Base-by-base conservation (phyloP, 2,888 invertebrate genomes). In the Yponomeuta plumbellus region DNA sequence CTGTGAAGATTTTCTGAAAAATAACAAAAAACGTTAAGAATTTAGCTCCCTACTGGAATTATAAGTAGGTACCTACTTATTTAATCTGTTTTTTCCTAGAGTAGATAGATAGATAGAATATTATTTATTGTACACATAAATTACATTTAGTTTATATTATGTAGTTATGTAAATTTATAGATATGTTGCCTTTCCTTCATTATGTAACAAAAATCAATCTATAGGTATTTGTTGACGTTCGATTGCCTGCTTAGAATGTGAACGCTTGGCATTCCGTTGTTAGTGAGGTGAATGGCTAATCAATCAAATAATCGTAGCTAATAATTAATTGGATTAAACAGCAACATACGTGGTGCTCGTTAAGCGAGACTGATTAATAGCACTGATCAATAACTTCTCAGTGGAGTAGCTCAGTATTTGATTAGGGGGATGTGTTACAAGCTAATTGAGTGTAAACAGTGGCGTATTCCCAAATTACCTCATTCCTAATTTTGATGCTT, bases 251-350 rank as follows among this genome's bases (percentile, higher is more conserved):
- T 52, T 52, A 52, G 44, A 52, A 52, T 52, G 44, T 52, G 44
- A 17, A 17, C 44, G 13, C 17, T 44, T 58, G 22, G 20, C 13
- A 59, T 59, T 59, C 23, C 21, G 23, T 21, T 11, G 23, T 11
- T 23, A 59, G 21, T 21, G 11, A 59, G 64, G 56, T 62, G 63
- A 56, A 22, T 39, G 39, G 52, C 61, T 66, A 69, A 67, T 69
- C 69, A 68, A 69, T 69, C 65, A 80, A 77, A 75, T 84, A 84
- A 84, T 85, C 75, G 76, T 6, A 34, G 34, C 8, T 74, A 72
- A 75, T 81, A 84, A 87, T 86, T 68, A 68, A 69, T 69, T 68
- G 68, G 64, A 61, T 56, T 64, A 64, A 66, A 66, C 80, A 74
- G 72, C 72, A 75, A 76, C 76, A 73, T 74, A 73, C 66, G 67